phyloP scores from a whole-genome alignment of 2,113 vertebrate species.

The Argyrosomus japonicus region DNA sequence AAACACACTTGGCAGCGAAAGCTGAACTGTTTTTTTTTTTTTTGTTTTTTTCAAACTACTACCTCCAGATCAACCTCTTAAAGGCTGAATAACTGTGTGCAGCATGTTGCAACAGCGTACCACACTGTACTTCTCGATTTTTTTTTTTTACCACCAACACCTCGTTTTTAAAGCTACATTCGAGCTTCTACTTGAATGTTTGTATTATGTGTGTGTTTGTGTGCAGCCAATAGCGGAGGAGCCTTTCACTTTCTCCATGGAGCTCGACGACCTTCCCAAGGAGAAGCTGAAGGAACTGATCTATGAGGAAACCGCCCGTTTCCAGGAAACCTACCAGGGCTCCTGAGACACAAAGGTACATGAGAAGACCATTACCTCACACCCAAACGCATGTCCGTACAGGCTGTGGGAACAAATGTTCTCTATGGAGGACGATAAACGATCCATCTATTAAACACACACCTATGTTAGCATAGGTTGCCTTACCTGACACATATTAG shows the following conservation, averaged over 20 bases:
- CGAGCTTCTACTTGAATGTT: not conserved
- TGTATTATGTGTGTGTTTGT: not conserved
- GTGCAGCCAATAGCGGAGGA: constrained; percentile 90
- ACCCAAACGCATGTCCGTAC: not conserved
- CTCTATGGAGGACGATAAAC: no score
- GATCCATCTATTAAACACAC: no score
- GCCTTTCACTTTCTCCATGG: constrained; percentile 92
- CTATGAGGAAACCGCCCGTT: constrained; percentile 90
- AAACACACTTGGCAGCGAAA: not conserved
- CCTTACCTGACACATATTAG: not conserved
- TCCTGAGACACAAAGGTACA: constrained; percentile 80
- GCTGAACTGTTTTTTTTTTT: not conserved
- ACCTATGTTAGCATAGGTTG: not conserved
- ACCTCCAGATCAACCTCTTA: not conserved
- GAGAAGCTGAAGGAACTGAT: constrained; percentile 93
- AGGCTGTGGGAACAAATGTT: no score
- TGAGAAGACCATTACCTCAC: not conserved
- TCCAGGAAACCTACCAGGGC: constrained; percentile 86
- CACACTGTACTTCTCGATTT: not conserved
- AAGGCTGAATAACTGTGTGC: not conserved
- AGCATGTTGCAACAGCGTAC: not conserved
- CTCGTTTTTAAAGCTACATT: not conserved
- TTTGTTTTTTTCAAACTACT: not conserved
- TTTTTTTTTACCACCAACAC: not conserved
- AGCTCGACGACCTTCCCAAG: constrained; percentile 92